A percentile compares a stretch with the other conserved stretches of the same genome.
phyloP scores from a whole-genome alignment of 2,888 invertebrate species.

The Eurytoma adleriae region DNA sequence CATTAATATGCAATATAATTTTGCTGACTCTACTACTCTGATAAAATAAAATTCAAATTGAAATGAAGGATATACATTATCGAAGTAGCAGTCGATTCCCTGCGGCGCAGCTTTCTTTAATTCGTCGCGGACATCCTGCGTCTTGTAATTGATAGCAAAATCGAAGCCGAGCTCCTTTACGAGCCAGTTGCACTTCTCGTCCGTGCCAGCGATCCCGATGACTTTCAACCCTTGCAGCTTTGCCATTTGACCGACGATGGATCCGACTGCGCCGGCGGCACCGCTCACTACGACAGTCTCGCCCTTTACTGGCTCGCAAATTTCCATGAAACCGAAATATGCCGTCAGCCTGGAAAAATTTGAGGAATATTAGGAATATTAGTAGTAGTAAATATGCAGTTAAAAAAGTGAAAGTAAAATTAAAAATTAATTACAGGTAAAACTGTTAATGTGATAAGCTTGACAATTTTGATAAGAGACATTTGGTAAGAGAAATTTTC shows the following conservation, averaged over 20 bases:
- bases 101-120: slow-evolving; percentile 81
- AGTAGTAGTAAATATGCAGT: too few species aligned
- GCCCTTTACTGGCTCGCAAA: slow-evolving; percentile 83
- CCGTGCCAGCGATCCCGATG: slow-evolving; percentile 83
- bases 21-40: too few species aligned
- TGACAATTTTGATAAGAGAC: too few species aligned
- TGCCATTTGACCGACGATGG: slow-evolving; percentile 86
- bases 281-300: slow-evolving; percentile 85
- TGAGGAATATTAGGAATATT: too few species aligned
- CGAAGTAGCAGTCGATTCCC: slow-evolving; percentile 85
- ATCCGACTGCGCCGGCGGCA: slow-evolving; percentile 88
- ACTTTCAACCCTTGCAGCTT: slow-evolving; percentile 83
- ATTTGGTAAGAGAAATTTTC: too few species aligned
- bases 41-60: too few species aligned
- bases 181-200: slow-evolving; percentile 83
- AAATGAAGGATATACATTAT: slow-evolving; percentile 80
- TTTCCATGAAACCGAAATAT: slow-evolving; percentile 80
- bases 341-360: slow-evolving; percentile 67
- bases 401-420: too few species aligned
- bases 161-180: slow-evolving; percentile 82
- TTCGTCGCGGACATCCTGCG: slow-evolving; percentile 77
- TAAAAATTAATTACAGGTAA: too few species aligned
- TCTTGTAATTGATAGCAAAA: slow-evolving; percentile 83
- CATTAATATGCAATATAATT: too few species aligned
- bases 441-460: too few species aligned